Base-by-base conservation (phyloP, 2,888 invertebrate genomes). In the Epirrita christyi region DNA sequence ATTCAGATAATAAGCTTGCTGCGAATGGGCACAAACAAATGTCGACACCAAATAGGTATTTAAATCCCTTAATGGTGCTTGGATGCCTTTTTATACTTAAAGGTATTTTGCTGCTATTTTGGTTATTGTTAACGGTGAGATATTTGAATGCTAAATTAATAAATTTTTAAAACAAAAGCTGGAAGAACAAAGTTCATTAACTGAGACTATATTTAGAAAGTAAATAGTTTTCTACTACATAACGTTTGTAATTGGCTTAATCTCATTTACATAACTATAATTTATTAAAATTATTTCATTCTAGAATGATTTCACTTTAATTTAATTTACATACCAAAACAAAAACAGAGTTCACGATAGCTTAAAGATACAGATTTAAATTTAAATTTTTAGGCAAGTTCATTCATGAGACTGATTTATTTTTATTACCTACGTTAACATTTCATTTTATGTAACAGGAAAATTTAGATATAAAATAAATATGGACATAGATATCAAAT, bases 241-340 rank as follows among this genome's bases (percentile, higher is more conserved):
- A 54, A 43, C 48, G 21, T 13, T 41, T 28, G 36, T 44, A 48
- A 58, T 57, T 55, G 4, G 48, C 46, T 27, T 56, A 55, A 43
- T 34, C 9, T 15, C 37, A 47, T 48, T 55, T 45, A 40, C 15
- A 46, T 52, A 49, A 48, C 28, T 50, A 52, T 46, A 50, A 58
- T 61, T 51, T 51, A 63, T 61, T 61, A 53, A 55, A 56, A 61
- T 52, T 14, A 53, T 38, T 50, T 34, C 42, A 49, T 54, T 44
- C 28, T 47, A 40, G 28, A 55, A 44, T 38, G 49, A 59, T 61
- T 66, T 61, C 55, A 64, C 55, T 45, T 15, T 28, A 32, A 53
- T 44, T 14, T 38, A 11, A 63, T 63, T 63, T 40, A 28, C 53
- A 64, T 64, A 67, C 59, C 49, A 60, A 63, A 64, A 61, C 58